phyloP scores from a whole-genome alignment of 2,797 vertebrate genomes.

The Silurus aristotelis region DNA sequence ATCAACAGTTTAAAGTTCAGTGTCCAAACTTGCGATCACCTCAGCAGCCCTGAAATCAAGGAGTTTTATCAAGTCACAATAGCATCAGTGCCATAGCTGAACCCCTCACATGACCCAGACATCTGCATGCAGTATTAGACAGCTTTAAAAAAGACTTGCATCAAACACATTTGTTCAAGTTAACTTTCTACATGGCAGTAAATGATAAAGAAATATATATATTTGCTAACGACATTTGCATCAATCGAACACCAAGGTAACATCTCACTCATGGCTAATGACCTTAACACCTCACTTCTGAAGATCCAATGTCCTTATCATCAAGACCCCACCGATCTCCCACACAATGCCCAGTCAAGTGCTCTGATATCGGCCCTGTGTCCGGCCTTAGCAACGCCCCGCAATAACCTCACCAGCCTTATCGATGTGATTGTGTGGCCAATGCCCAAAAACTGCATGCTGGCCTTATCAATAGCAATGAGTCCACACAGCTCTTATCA shows the following conservation, averaged over 20 bases:
- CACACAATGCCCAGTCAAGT: slow-evolving; percentile 36
- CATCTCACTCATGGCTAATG: slow-evolving; percentile 34
- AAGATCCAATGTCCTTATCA: slow-evolving; percentile 47
- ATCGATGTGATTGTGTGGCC: slow-evolving; percentile 57
- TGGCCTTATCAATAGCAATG: slow-evolving; percentile 65
- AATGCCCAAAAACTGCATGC: slow-evolving; percentile 58
- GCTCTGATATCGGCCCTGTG: slow-evolving; percentile 37
- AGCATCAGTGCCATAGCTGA: slow-evolving; percentile 67
- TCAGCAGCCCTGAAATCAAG: slow-evolving; percentile 45
- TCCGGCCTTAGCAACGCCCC: slow-evolving; percentile 44
- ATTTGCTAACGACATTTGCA: background rate
- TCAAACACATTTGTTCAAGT: background rate
- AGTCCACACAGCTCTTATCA: slow-evolving; percentile 63
- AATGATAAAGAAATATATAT: too few species aligned
- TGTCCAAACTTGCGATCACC: slow-evolving; percentile 56
- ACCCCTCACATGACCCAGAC: slow-evolving; percentile 59
- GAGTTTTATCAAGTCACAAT: slow-evolving; percentile 64
- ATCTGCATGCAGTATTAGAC: slow-evolving; percentile 27
- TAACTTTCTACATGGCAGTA: background rate
- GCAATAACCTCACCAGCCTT: slow-evolving; percentile 52
- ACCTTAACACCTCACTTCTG: slow-evolving; percentile 31
- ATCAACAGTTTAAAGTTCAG: slow-evolving; percentile 64
- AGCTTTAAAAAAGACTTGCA: background rate
- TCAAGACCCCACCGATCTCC: slow-evolving; percentile 41
- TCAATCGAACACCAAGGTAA: slow-evolving; percentile 28